phyloP scores from a whole-genome alignment of 1,140 invertebrate species.

The Ridgeia piscesae region DNA sequence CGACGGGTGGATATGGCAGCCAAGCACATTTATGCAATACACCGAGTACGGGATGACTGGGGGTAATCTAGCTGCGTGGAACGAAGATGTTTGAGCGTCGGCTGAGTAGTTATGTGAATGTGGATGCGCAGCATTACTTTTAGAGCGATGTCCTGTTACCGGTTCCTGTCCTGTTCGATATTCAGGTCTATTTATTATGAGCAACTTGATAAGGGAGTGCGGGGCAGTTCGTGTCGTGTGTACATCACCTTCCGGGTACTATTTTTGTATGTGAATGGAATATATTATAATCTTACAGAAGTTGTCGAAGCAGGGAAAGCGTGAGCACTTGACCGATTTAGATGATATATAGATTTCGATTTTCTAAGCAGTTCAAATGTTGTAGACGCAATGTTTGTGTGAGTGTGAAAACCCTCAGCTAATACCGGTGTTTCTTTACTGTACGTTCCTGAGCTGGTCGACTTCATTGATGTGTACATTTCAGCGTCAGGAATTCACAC shows the following conservation, averaged over 20 bases:
- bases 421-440: constrained; percentile 5
- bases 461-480: neutral
- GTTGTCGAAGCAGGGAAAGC: neutral
- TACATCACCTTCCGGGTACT: neutral
- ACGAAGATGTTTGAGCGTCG: neutral
- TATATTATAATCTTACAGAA: neutral
- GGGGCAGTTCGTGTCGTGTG: neutral
- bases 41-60: neutral
- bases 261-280: constrained; percentile 6
- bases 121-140: neutral
- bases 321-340: neutral
- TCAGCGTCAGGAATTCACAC: neutral
- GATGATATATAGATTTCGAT: neutral
- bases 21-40: neutral
- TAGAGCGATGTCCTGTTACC: neutral
- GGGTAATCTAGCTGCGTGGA: neutral
- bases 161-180: neutral
- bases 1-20: neutral
- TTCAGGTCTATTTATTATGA: neutral
- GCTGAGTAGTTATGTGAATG: neutral
- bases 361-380: constrained; percentile 1
- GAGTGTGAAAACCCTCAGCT: neutral
- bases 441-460: neutral
- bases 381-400: neutral
- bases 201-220: neutral